phyloP scores from a whole-genome alignment of 1,140 invertebrate genomes.

The Cylas formicarius region DNA sequence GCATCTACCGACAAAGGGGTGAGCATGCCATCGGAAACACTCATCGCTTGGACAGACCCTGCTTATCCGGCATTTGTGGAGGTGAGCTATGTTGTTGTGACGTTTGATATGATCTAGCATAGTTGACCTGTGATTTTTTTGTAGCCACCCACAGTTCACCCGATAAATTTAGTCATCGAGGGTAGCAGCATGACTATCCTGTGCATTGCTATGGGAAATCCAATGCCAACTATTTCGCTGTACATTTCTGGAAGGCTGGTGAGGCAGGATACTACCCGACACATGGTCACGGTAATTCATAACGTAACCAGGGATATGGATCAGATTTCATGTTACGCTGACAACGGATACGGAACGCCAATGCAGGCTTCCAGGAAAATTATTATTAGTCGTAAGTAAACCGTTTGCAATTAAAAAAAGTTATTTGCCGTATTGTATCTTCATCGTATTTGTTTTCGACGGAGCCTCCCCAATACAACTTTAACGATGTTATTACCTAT shows the following conservation, averaged over 20 bases:
- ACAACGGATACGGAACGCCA: constrained; percentile 76
- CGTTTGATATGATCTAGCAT: not conserved
- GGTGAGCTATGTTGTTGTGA: constrained; percentile 44
- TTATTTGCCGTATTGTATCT: not conserved
- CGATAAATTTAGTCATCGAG: constrained; percentile 71
- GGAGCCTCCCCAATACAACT: not conserved
- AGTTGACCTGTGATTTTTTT: constrained; percentile 24
- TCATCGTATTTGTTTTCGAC: not conserved
- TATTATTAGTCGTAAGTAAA: constrained; percentile 67
- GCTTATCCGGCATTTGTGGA: constrained; percentile 78
- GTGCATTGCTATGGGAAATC: constrained; percentile 73
- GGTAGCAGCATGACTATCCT: constrained; percentile 76
- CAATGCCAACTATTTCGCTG: constrained; percentile 72
- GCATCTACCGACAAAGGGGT: constrained; percentile 59
- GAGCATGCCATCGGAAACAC: constrained; percentile 67
- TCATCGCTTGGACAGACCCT: constrained; percentile 79
- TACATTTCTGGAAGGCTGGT: constrained; percentile 69
- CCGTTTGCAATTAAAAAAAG: not conserved
- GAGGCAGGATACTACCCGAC: constrained; percentile 64
- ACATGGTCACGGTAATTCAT: constrained; percentile 73
- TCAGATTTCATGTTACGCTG: constrained; percentile 74
- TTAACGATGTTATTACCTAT: too few relatives aligned
- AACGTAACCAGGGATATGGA: constrained; percentile 77
- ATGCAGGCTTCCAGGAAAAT: constrained; percentile 71
- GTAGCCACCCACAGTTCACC: constrained; percentile 72